phyloP scores from a whole-genome alignment of 2,888 invertebrate species.

The Agrochola litura region DNA sequence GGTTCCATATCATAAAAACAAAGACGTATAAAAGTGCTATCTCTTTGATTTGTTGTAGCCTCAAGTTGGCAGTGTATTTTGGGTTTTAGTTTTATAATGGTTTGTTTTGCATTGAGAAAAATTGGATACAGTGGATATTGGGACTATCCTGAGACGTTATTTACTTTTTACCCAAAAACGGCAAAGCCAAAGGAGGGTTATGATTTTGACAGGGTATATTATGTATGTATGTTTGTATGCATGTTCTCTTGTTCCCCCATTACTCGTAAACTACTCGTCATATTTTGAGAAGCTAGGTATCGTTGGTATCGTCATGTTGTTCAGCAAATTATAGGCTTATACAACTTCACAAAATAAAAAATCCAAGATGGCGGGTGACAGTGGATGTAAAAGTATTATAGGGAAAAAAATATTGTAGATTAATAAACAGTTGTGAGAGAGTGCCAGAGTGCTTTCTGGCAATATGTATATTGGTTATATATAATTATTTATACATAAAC shows the following conservation, averaged over 20 bases:
- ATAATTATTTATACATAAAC: no score
- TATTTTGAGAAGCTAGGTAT: background rate
- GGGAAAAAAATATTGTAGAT: no score
- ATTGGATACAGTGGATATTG: background rate
- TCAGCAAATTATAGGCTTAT: accelerated
- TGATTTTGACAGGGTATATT: no score
- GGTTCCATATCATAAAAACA: constrained; percentile 67
- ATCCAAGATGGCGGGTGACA: background rate
- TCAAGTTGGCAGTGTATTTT: constrained; percentile 43
- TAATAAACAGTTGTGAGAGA: no score
- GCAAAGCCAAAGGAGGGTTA: background rate
- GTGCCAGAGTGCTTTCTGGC: no score
- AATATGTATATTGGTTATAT: no score
- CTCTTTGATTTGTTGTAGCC: constrained; percentile 65
- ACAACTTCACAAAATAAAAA: background rate
- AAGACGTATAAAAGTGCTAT: constrained; percentile 65
- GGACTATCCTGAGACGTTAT: background rate
- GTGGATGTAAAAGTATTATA: no score
- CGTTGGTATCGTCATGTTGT: background rate
- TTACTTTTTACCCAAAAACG: background rate
- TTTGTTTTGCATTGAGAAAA: constrained; percentile 20
- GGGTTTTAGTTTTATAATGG: constrained; percentile 18
- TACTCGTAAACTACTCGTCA: background rate
- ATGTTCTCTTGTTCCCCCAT: background rate
- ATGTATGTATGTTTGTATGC: background rate